Base-by-base conservation (phyloP, 2,797 vertebrate species). In the Melopsittacus undulatus region DNA sequence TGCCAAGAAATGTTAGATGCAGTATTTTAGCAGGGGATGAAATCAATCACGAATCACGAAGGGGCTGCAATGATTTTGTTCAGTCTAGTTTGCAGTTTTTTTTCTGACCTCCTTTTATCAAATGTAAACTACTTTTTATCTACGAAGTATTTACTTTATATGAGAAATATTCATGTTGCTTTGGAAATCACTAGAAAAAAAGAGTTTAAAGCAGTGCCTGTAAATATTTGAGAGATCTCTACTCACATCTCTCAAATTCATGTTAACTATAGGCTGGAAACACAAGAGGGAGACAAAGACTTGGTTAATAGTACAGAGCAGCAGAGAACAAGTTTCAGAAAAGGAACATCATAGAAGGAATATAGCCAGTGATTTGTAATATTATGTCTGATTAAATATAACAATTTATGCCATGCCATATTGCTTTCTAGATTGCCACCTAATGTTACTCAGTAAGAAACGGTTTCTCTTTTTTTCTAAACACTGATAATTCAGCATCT, bases 281-380 rank as follows among this genome's bases (percentile, higher is more conserved):
- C 98, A 97, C 97, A 94, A 82, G 98, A 97, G 98, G 98, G 98
- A 97, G 97, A 95, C 98, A 98, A 94, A 98, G 95, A 49, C 97
- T 95, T 95, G 66, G 42, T 67, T 96, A 97, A 95, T 42, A 11
- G 26, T 8, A 43, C 30, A 29, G 20, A 18, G 34, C 8, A 51
- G 8, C 19, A 12, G 23, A 3, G 12, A 59, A 3, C n/a, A 64
- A 62, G 40, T 30, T 85, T 79, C 2, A 3, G 26, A 49, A 57
- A 84, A 73, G 12, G 72, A 87, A 26, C 5, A 18, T 46, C 5
- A 18, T 46, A 72, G 54, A 69, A 26, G 56, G 30, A 79, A 77
- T 52, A 83, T 8, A 36, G 29, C n/a, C 49, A 26, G 15, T 81
- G 61, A 87, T 59, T 83, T 84, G 18, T 34, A 68, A 26, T 68